phyloP scores from a whole-genome alignment of 2,797 vertebrate species.

The Meriones psammophilus region DNA sequence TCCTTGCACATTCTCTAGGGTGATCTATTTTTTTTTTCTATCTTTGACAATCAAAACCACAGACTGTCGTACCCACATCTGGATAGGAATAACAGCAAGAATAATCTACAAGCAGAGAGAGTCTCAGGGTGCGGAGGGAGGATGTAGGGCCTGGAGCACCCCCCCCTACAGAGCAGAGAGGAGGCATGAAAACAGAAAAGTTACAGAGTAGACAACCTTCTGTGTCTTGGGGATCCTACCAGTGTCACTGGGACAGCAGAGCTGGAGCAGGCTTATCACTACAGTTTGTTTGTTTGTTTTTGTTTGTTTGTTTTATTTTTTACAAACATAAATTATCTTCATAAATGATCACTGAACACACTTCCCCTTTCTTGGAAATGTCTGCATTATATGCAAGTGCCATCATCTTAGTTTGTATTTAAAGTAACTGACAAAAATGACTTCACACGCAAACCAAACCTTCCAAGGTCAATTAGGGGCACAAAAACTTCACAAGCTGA shows the following conservation, averaged over 20 bases:
- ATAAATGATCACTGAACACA: neutral
- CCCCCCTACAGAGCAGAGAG: neutral
- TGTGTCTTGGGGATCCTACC: neutral
- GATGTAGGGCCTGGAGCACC: too few species aligned
- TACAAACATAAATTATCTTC: constrained; percentile 27
- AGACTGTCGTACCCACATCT: neutral
- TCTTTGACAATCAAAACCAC: neutral
- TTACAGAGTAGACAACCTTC: neutral
- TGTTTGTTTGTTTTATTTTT: neutral
- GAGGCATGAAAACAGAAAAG: neutral
- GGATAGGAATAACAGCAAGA: neutral
- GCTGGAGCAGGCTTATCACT: neutral
- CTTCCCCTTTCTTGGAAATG: neutral
- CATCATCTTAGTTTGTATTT: neutral
- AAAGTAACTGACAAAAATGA: constrained; percentile 30
- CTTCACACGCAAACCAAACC: neutral
- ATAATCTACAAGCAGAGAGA: neutral
- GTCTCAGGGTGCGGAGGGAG: too few species aligned
- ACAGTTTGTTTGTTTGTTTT: too few species aligned
- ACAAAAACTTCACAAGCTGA: neutral
- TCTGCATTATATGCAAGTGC: constrained; percentile 30
- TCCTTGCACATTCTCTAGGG: constrained; percentile 60
- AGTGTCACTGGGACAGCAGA: neutral
- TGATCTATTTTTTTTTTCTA: neutral
- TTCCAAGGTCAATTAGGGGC: neutral